Evolutionary conservation across 2,113 vertebrate genomes (phyloP).

Genomic region (Cynoglossus semilaevis): DNA sequence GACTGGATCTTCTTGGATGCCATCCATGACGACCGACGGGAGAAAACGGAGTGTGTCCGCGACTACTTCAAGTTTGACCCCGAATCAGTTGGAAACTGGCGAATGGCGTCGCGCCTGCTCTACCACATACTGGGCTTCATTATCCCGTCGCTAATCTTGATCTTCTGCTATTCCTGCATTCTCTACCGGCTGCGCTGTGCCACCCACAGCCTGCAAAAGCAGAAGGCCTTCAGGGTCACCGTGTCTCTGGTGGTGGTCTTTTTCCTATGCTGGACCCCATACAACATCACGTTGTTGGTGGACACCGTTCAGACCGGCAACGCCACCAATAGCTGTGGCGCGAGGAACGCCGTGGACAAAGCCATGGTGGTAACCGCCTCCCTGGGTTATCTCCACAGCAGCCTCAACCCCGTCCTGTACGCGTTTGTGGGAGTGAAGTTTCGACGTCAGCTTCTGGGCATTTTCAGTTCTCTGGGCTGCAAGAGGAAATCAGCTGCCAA

Average conservation of each 20-base stretch:
- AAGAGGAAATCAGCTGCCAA: constrained; percentile 43
- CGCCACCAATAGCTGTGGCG: constrained; percentile 39
- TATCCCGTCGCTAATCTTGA: constrained; percentile 76
- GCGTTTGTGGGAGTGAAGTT: constrained; percentile 87
- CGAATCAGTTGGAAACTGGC: constrained; percentile 18
- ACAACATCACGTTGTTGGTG: constrained; percentile 78
- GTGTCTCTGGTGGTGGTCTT: constrained; percentile 80
- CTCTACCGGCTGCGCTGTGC: constrained; percentile 68
- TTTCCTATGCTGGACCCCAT: constrained; percentile 85
- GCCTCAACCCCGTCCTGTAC: constrained; percentile 87
- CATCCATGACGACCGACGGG: constrained; percentile 16
- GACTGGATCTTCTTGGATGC: constrained; percentile 75
- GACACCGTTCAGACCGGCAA: constrained; percentile 67
- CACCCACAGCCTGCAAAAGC: constrained; percentile 77
- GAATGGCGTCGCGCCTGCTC: constrained; percentile 53
- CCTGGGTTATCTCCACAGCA: constrained; percentile 83
- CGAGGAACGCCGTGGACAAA: constrained; percentile 54
- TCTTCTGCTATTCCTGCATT: constrained; percentile 83
- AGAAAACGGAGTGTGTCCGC: constrained; percentile 61
- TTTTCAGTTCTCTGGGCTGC: constrained; percentile 72
- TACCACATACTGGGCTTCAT: constrained; percentile 80
- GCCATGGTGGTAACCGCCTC: constrained; percentile 66
- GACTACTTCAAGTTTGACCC: constrained; percentile 21
- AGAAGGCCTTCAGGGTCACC: constrained; percentile 80
- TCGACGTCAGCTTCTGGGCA: constrained; percentile 73